Percentiles rank a stretch among this genome's conserved stretches.
Evolutionary conservation across 1,140 invertebrate species (phyloP).

Genomic region (Diorhabda elongata): DNA sequence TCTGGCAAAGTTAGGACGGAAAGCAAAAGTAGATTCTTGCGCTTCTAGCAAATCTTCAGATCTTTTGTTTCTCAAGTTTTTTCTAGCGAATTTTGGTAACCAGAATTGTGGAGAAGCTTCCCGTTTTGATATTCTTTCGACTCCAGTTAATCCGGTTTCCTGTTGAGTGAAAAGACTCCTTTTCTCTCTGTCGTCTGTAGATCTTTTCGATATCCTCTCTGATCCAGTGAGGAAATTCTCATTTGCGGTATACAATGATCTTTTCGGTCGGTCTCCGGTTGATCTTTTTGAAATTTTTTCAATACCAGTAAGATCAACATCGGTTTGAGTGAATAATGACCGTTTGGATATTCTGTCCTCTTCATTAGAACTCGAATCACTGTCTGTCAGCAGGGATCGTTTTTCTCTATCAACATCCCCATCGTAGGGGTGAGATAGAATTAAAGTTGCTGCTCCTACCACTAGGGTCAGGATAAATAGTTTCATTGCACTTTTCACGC

Average conservation of each 20-base stretch:
- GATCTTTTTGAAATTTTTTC: slow-evolving; percentile 29
- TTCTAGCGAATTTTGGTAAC: slow-evolving; percentile 2
- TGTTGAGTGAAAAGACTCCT: slow-evolving; percentile 23
- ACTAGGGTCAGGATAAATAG: slow-evolving; percentile 6
- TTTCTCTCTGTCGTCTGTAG: slow-evolving; percentile 9
- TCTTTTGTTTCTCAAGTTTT: not conserved
- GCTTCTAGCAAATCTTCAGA: not conserved
- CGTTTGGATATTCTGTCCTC: slow-evolving; percentile 8
- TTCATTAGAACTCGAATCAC: not conserved
- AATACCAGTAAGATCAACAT: slow-evolving; percentile 21
- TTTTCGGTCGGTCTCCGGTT: slow-evolving; percentile 3
- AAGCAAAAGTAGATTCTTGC: slow-evolving; percentile 1
- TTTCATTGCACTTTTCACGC: slow-evolving; percentile 19
- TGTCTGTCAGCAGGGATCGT: slow-evolving; percentile 8
- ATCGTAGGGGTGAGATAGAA: slow-evolving; percentile 1
- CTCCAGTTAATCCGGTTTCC: slow-evolving; percentile 16
- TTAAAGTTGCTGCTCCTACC: slow-evolving; percentile 8
- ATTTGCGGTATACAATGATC: not conserved
- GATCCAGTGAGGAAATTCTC: not conserved
- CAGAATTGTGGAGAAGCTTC: not conserved
- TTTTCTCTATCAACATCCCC: slow-evolving; percentile 8
- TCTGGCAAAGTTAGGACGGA: slow-evolving; percentile 12
- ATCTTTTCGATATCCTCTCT: slow-evolving; percentile 15
- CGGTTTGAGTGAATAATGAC: slow-evolving; percentile 26
- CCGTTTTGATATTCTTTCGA: slow-evolving; percentile 28